These are phyloP conservation scores for Syndactyla subalaris DNA, from an alignment of 2,797 vertebrate species.

Conservation along the genomic window DNA sequence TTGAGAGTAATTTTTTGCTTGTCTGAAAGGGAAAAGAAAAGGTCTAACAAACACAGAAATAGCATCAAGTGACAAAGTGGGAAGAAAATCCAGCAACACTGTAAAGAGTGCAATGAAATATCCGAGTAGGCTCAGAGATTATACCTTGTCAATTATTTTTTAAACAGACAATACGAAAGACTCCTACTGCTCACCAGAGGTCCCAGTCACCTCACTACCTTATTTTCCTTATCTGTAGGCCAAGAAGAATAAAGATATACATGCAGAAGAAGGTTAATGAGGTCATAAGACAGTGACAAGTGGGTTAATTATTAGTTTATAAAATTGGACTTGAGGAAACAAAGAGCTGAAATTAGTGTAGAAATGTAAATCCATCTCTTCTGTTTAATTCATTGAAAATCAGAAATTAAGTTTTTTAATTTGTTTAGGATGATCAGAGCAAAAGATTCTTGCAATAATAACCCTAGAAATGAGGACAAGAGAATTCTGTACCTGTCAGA, in stretches of 20 bases:
- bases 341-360: neutral
- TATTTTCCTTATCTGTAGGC: neutral
- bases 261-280: neutral
- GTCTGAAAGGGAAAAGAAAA: neutral
- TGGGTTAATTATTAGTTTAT: neutral
- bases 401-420: neutral
- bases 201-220: neutral
- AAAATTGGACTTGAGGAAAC: neutral
- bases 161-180: neutral
- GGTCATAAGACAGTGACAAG: neutral
- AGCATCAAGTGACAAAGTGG: neutral
- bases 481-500: neutral
- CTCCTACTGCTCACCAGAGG: neutral
- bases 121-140: neutral
- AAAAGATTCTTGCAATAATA: neutral
- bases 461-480: constrained; percentile 14
- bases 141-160: neutral
- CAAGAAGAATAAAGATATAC: constrained; percentile 14
- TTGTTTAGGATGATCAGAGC: neutral
- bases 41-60: neutral
- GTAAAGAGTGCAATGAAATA: neutral
- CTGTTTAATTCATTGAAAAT: neutral
- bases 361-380: neutral
- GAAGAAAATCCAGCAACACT: neutral
- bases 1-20: neutral